Conservation (phyloP, 2,888 invertebrate genomes). For the Germaria angustata region DNA sequence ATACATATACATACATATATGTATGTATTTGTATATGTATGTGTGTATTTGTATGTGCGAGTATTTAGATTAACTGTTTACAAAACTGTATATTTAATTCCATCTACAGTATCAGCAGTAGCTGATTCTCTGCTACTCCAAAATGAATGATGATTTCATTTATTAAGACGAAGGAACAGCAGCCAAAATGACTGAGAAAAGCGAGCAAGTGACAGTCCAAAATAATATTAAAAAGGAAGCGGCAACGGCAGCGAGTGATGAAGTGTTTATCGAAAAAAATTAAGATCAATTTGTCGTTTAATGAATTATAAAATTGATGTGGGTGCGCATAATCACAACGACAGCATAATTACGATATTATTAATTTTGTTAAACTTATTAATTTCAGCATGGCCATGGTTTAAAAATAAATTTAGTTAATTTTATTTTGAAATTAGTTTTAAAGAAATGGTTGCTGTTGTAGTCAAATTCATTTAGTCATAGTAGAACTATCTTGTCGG, state of each 20-base stretch:
- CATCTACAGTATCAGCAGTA: slow-evolving; percentile 40
- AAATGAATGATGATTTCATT: slow-evolving; percentile 67
- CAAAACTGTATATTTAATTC: slow-evolving; percentile 58
- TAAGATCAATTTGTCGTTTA: slow-evolving; percentile 67
- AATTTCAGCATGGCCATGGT: not conserved
- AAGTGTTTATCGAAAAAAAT: slow-evolving; percentile 62
- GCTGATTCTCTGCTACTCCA: slow-evolving; percentile 49
- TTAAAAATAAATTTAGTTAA: not conserved
- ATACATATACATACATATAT: not conserved
- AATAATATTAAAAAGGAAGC: slow-evolving; percentile 6
- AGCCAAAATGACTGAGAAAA: slow-evolving; percentile 20
- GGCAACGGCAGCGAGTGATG: not conserved
- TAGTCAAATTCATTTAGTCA: no score
- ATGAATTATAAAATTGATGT: slow-evolving; percentile 65
- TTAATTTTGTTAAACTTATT: slow-evolving; percentile 19
- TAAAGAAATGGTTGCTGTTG: no score
- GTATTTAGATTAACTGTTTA: slow-evolving; percentile 57
- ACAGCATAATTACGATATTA: slow-evolving; percentile 34
- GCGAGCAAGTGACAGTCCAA: slow-evolving; percentile 19
- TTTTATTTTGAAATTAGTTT: no score
- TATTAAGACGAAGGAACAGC: slow-evolving; percentile 43
- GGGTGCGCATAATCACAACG: slow-evolving; percentile 59
- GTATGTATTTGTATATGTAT: not conserved
- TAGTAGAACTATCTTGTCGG: no score
- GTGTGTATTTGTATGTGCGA: not conserved